Conservation (phyloP, 1,140 invertebrate species). For the Drosophila gunungcola region DNA sequence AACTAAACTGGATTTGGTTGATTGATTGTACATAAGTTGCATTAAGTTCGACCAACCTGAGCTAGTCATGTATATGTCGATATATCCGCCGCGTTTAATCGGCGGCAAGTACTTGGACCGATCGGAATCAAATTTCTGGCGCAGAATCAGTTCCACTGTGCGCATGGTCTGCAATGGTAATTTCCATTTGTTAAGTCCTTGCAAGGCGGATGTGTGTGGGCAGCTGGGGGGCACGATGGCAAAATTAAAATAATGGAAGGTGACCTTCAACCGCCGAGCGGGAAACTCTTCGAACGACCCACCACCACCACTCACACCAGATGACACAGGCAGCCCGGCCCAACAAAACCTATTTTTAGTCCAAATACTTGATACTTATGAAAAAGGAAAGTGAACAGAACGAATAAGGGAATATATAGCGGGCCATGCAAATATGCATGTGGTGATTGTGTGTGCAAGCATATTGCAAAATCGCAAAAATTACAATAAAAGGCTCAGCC, state of each 20-base stretch:
- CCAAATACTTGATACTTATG: slow-evolving; percentile 63
- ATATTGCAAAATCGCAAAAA: slow-evolving; percentile 42
- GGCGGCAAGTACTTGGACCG: slow-evolving; percentile 93
- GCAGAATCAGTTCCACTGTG: slow-evolving; percentile 90
- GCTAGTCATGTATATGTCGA: slow-evolving; percentile 94
- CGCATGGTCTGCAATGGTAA: slow-evolving; percentile 87
- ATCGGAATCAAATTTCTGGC: slow-evolving; percentile 89
- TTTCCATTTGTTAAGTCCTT: slow-evolving; percentile 41
- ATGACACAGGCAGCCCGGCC: slow-evolving; percentile 42
- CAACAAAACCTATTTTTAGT: slow-evolving; percentile 67
- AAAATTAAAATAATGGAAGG: slow-evolving; percentile 27
- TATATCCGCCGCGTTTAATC: slow-evolving; percentile 92
- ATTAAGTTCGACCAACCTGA: slow-evolving; percentile 88
- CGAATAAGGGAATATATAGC: slow-evolving; percentile 38
- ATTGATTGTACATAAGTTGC: slow-evolving; percentile 15
- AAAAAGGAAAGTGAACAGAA: slow-evolving; percentile 73
- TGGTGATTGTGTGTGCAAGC: slow-evolving; percentile 5
- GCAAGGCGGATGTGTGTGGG: slow-evolving; percentile 1
- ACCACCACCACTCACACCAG: slow-evolving; percentile 20
- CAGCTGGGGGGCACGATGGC: slow-evolving; percentile 8
- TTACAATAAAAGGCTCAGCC: slow-evolving; percentile 16
- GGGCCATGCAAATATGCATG: slow-evolving; percentile 17
- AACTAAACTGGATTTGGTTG: slow-evolving; percentile 54
- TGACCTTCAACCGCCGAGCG: slow-evolving; percentile 15
- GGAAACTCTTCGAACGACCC: slow-evolving; percentile 51